Percentiles rank a stretch among this genome's conserved stretches.
These are phyloP conservation scores for Menidia menidia DNA, from an alignment of 2,797 vertebrate genomes.

Conservation along the genomic window DNA sequence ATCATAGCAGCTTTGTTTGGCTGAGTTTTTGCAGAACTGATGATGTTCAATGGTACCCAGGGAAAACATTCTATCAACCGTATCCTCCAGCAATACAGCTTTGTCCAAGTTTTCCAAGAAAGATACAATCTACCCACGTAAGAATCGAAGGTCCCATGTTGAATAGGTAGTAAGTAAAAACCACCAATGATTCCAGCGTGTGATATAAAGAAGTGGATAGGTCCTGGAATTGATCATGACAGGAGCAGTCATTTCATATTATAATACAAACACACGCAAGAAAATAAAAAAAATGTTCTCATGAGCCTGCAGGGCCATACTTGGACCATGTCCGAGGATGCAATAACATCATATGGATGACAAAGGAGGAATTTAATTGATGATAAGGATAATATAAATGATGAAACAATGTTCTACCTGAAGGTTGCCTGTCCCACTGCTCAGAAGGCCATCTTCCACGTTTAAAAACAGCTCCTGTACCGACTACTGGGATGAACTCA, in stretches of 20 bases:
- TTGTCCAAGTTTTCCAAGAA: no score
- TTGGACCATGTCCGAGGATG: neutral
- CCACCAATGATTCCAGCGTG: neutral
- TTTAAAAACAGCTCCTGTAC: slow-evolving; percentile 1
- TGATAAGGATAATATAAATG: neutral
- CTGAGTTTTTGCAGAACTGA: neutral
- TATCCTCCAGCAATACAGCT: no score
- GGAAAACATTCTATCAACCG: no score
- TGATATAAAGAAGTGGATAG: neutral
- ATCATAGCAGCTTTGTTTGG: neutral
- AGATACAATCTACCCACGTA: neutral
- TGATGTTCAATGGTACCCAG: no score
- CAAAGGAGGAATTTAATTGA: neutral
- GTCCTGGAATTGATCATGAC: neutral
- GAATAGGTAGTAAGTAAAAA: neutral
- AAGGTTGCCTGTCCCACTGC: neutral
- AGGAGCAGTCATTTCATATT: neutral
- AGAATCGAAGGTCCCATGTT: neutral
- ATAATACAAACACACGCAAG: neutral
- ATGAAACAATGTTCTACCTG: neutral
- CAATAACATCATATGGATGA: neutral
- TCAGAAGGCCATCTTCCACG: slow-evolving; percentile 11
- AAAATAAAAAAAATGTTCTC: no score
- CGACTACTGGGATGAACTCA: neutral
- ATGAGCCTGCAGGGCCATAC: neutral